Evolutionary conservation across 2,888 invertebrate genomes (phyloP).

Genomic region (Eupithecia pulchellata): DNA sequence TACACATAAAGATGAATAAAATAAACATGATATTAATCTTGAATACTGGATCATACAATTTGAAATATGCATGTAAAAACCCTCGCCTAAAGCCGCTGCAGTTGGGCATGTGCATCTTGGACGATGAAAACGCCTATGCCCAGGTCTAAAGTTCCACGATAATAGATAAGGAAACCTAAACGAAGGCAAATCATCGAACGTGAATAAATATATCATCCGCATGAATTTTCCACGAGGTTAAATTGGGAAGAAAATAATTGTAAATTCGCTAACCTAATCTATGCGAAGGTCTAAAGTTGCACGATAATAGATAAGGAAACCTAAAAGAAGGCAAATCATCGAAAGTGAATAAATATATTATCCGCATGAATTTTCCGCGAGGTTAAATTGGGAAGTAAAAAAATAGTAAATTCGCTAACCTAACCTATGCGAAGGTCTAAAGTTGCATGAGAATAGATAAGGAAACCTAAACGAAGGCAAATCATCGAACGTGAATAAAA

Average conservation of each 20-base stretch:
- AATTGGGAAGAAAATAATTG: conserved; percentile 18
- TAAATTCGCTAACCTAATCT: conserved; percentile 2
- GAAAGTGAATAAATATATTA: conserved; percentile 9
- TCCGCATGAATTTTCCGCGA: conserved; percentile 11
- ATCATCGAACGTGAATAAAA: conserved; percentile 10
- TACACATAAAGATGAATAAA: too few relatives aligned
- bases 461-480: conserved; percentile 7
- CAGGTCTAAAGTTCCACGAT: too few relatives aligned
- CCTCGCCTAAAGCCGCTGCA: too few relatives aligned
- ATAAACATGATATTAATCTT: too few relatives aligned
- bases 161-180: conserved; percentile 1
- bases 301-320: conserved; percentile 3
- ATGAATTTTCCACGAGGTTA: conserved; percentile 18
- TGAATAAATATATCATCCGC: conserved; percentile 8
- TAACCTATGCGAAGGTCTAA: not conserved
- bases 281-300: not conserved
- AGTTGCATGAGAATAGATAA: not conserved
- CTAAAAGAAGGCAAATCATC: conserved; percentile 5
- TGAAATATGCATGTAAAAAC: too few relatives aligned
- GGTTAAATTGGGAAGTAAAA: conserved; percentile 21
- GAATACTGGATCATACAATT: too few relatives aligned
- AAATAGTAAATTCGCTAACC: conserved; percentile 16
- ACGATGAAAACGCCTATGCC: too few relatives aligned
- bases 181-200: conserved; percentile 7
- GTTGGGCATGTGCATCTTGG: too few relatives aligned